Evolutionary conservation across 2,113 vertebrate genomes (phyloP), one percentile per base, ranked within the genome.

Genomic region (Ornithorhynchus anatinus): DNA sequence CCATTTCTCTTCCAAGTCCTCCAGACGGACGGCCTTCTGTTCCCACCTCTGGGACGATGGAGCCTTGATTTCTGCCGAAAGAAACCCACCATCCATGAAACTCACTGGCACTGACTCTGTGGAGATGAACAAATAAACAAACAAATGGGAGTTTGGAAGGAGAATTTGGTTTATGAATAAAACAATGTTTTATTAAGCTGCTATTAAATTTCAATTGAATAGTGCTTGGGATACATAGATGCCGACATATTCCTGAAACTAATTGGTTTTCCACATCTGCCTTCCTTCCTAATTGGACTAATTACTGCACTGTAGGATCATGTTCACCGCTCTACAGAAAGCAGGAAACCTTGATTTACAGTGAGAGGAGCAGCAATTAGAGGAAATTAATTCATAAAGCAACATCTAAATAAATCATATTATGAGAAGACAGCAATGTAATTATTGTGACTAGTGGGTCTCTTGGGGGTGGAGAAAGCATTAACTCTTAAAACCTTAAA

Each of bases 351-450:
- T 88, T 90, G 92, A 94, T 93, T 93, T 93, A 92, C 89, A 91
- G 86, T 73, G 72, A 92, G 85, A 90, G 86, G 89, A 92, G 87
- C 85, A 81, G 88, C 92, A 94, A 93, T 94, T 94, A 94, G 84
- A 88, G 79, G 74, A 89, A 94, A 93, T 92, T 93, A 94, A 93
- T 94, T 92, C 91, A 92, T 91, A 92, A 48, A 63, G 88, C 88
- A 94, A 92, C 92, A 93, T 92, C 90, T 91, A 93, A 94, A 93
- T 93, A 94, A 94, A 93, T 93, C 90, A 93, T 92, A 90, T 88
- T 91, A 91, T 56, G 84, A 89, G 81, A 89, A 93, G 91, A 92
- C 90, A 90, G 90, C 84, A 74, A 86, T 88, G 89, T 92, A 91
- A 94, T 93, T 94, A 92, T 92, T 93, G 89, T 92, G 92, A 93